Evolutionary conservation across 2,797 vertebrate species (phyloP), one percentile per base, ranked within the genome.

Genomic region (Hydrophis major): DNA sequence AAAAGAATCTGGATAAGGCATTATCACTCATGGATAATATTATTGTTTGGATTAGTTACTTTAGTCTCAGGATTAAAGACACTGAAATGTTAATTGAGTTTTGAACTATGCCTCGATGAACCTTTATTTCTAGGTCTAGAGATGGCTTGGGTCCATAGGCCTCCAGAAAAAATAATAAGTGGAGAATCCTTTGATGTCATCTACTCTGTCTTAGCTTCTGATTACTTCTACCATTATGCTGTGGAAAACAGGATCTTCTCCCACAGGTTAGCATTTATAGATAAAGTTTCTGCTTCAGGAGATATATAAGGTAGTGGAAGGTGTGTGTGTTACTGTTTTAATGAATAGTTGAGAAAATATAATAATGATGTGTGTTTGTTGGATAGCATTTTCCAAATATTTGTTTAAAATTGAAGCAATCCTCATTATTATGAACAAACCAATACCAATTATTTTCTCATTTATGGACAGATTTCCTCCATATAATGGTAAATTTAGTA

Each of bases 91-190:
- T 88, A 18, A 22, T 2, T n/a, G 56, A 89, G 37, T 59, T 50
- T 92, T 91, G 86, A 86, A 92, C 69, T 55, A 3, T 61, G 28
- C 27, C 22, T 66, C 6, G 32, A 88, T 95, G 25, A 86, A 12
- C 2, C 42, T 2, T 95, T 96, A 5, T 95, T 97, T 95, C 87
- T 92, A 99, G 98, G 98, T 89, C 96, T 99, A 91, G 98, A 99
- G 96, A 99, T 99, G 98, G 94, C 98, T 4, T 99, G 98, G 98
- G 95, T 99, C 6, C 94, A 98, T 27, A 98, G 97, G 37, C 98
- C 98, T 94, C 98, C 98, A 16, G 98, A 98, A 92, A 96, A 94
- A 16, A 94, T 98, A 56, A 96, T 98, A 92, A 98, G 96, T 22
- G 98, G 98, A 0, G 96, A 98, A 93, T 96, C 97, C 59, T 99